These are phyloP conservation scores for Littorina saxatilis DNA, from an alignment of 1,140 invertebrate genomes.

Conservation along the genomic window DNA sequence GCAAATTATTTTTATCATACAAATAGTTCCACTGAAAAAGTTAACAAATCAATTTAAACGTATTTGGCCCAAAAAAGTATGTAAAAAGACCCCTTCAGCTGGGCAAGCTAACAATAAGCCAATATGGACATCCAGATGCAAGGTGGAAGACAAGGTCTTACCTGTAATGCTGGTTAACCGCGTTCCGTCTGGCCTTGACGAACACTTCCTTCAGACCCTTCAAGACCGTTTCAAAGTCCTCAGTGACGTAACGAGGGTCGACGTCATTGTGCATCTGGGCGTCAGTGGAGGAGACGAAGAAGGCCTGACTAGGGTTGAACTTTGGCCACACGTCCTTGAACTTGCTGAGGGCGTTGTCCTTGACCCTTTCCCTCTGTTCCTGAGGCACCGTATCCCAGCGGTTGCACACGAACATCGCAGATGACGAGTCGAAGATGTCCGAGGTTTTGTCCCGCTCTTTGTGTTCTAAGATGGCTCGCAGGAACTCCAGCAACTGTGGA, in stretches of 20 bases:
- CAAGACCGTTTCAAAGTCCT: constrained; percentile 52
- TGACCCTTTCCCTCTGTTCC: constrained; percentile 51
- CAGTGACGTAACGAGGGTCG: constrained; percentile 49
- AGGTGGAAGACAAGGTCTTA: constrained; percentile 46
- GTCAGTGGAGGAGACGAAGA: constrained; percentile 59
- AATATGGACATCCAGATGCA: no score
- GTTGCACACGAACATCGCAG: constrained; percentile 68
- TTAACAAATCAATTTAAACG: no score
- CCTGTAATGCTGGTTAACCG: constrained; percentile 55
- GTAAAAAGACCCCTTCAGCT: no score
- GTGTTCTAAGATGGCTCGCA: constrained; percentile 56
- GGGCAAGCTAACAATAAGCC: no score
- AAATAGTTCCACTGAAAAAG: no score
- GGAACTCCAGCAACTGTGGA: constrained; percentile 58
- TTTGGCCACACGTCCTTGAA: constrained; percentile 61
- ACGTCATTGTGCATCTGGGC: constrained; percentile 51
- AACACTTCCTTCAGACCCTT: constrained; percentile 55
- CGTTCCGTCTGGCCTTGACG: constrained; percentile 45
- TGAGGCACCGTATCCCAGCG: constrained; percentile 66
- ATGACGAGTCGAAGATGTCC: constrained; percentile 50
- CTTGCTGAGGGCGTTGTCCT: constrained; percentile 55
- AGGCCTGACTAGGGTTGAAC: constrained; percentile 54
- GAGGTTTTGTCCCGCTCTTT: constrained; percentile 30
- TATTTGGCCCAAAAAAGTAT: no score
- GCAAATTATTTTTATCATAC: no score